phyloP scores from a whole-genome alignment of 2,888 invertebrate species.

The Drosophila kokeensis region DNA sequence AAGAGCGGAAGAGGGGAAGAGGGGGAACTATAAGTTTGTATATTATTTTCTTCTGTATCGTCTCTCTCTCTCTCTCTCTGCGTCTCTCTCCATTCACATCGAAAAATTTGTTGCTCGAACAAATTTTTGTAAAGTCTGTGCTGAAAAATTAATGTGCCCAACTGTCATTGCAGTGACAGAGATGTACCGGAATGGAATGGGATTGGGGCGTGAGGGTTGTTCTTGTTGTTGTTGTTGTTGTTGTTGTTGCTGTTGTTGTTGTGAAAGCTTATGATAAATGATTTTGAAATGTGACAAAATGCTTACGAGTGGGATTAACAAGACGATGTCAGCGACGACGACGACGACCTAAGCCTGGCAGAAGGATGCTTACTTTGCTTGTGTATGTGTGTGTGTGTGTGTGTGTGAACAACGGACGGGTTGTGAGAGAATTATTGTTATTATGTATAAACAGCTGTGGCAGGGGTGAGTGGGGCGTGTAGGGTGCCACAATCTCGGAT shows the following conservation, averaged over 20 bases:
- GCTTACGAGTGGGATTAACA: conserved; percentile 79
- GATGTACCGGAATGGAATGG: conserved; percentile 54
- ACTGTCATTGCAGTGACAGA: conserved; percentile 76
- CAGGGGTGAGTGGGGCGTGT: not conserved
- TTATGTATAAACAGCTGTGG: conserved; percentile 2
- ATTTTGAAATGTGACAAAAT: conserved; percentile 83
- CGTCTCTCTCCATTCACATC: conserved; percentile 34
- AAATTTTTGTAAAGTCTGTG: conserved; percentile 75
- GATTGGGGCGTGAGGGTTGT: conserved; percentile 63
- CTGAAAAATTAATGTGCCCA: conserved; percentile 78
- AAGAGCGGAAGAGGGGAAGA: conserved; percentile 10
- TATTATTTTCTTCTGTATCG: conserved; percentile 52
- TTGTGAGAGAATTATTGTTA: conserved; percentile 45
- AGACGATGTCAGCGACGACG: conserved; percentile 48
- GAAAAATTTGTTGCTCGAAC: conserved; percentile 66
- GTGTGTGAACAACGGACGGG: conserved; percentile 4
- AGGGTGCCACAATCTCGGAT: conserved; percentile 49
- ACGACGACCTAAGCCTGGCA: conserved; percentile 28
- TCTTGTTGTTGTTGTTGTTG: conserved; percentile 51
- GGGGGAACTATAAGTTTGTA: conserved; percentile 47
- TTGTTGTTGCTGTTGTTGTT: conserved; percentile 45
- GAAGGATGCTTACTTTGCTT: conserved; percentile 41
- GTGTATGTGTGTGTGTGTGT: not conserved
- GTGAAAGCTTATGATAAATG: conserved; percentile 82
- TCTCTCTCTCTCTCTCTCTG: not conserved